Conservation (phyloP, 2,797 vertebrate genomes). For the Urophycis tenuis region DNA sequence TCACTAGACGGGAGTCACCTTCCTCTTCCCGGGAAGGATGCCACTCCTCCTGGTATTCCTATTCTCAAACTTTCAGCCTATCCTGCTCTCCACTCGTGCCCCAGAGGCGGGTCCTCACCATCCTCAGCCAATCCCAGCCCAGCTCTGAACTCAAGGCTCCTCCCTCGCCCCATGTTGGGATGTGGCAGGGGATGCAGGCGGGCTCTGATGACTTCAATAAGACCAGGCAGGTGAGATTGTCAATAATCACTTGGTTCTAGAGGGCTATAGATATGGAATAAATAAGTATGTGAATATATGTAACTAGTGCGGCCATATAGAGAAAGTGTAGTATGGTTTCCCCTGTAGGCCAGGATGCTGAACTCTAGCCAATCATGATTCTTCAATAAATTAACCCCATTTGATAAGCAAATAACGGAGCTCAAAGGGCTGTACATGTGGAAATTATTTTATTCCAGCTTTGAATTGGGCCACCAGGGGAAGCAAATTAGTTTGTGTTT, state of each 20-base stretch:
- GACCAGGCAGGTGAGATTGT: not conserved
- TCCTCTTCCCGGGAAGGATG: constrained; percentile 25
- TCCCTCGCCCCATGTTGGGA: constrained; percentile 35
- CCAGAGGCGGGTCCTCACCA: constrained; percentile 29
- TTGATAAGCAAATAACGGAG: no score
- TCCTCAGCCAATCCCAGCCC: constrained; percentile 42
- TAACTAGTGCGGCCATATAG: not conserved
- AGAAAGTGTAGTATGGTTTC: not conserved
- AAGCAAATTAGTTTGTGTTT: not conserved
- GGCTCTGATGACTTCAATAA: not conserved
- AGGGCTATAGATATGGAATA: not conserved
- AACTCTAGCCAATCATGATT: not conserved
- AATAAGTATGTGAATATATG: no score
- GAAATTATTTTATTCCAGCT: no score
- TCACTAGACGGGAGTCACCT: not conserved
- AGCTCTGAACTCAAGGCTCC: constrained; percentile 32
- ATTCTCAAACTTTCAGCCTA: constrained; percentile 46
- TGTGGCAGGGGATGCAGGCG: constrained; percentile 24
- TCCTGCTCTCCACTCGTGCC: constrained; percentile 44
- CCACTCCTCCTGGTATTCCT: constrained; percentile 38
- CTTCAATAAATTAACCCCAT: not conserved
- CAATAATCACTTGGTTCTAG: not conserved
- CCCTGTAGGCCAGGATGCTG: no score
- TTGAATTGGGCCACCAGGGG: no score
- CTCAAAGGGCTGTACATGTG: no score